These are phyloP conservation scores for Thamnaconus septentrionalis DNA, from an alignment of 2,113 vertebrate genomes.

Conservation along the genomic window DNA sequence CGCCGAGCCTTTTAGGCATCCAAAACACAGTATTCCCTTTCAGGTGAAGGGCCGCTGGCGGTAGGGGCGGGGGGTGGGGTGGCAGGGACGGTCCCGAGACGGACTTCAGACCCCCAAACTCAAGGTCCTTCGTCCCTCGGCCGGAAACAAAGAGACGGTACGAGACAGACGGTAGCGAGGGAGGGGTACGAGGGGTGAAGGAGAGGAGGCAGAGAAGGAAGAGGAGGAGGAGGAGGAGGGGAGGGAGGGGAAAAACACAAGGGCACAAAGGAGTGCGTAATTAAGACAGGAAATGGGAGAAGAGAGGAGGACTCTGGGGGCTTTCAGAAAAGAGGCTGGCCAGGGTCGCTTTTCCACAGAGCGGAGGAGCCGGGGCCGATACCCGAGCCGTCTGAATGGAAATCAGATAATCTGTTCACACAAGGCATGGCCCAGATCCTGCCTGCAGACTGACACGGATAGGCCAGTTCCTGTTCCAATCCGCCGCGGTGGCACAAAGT, in stretches of 20 bases:
- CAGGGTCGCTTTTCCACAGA: conserved; percentile 65
- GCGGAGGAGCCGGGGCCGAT: conserved; percentile 62
- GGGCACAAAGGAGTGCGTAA: conserved; percentile 70
- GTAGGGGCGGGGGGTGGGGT: conserved; percentile 20
- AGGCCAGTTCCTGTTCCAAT: conserved; percentile 72
- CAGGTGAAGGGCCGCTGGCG: conserved; percentile 59
- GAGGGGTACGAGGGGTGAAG: conserved; percentile 17
- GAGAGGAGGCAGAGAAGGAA: conserved; percentile 49
- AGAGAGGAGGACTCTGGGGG: conserved; percentile 70
- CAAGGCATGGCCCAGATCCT: conserved; percentile 73
- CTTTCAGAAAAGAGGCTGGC: conserved; percentile 66
- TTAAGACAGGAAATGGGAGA: conserved; percentile 76
- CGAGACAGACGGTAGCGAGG: conserved; percentile 53
- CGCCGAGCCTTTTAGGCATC: conserved; percentile 71
- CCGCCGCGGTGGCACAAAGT: conserved; percentile 61
- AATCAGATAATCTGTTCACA: conserved; percentile 75
- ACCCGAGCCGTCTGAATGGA: conserved; percentile 73
- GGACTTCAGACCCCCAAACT: conserved; percentile 47
- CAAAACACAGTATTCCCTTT: conserved; percentile 74
- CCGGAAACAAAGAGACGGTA: conserved; percentile 30
- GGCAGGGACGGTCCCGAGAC: conserved; percentile 29
- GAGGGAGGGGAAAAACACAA: conserved; percentile 46
- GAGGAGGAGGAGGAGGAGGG: conserved; percentile 33
- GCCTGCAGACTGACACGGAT: conserved; percentile 69
- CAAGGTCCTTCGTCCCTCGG: conserved; percentile 40